Conservation (phyloP, 2,113 vertebrate genomes). For the Crotalus helleri region DNA sequence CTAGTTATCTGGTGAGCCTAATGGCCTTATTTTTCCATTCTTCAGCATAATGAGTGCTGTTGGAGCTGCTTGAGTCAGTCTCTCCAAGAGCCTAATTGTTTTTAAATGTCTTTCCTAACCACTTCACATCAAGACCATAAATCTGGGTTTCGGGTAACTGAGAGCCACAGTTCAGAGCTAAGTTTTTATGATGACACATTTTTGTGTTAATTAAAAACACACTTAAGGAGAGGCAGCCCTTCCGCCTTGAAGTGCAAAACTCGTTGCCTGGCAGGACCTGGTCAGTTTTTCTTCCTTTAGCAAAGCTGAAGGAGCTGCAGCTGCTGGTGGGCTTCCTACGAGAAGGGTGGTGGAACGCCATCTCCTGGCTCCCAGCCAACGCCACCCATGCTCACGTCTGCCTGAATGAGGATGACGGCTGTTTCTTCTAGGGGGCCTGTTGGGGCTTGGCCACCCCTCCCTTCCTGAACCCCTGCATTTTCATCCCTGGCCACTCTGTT, state of each 20-base stretch:
- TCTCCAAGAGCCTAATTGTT: conserved; percentile 63
- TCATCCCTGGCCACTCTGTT: background rate
- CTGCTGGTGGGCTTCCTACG: fast-evolving
- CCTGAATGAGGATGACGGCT: background rate
- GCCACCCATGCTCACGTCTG: fast-evolving
- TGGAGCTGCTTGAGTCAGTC: conserved; percentile 53
- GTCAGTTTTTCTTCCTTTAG: fast-evolving
- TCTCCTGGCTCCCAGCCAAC: fast-evolving
- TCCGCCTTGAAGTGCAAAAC: background rate
- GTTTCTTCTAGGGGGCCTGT: background rate
- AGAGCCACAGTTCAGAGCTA: conserved; percentile 48
- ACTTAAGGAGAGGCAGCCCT: conserved; percentile 42
- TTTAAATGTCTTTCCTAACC: conserved; percentile 69
- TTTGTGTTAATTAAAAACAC: conserved; percentile 67
- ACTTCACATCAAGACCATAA: conserved; percentile 55
- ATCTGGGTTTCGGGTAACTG: conserved; percentile 60
- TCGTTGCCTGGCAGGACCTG: fast-evolving
- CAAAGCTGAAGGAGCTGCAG: fast-evolving
- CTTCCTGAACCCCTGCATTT: background rate
- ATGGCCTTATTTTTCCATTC: conserved; percentile 55
- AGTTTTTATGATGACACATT: conserved; percentile 37
- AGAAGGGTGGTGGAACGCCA: fast-evolving
- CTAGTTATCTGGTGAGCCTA: conserved; percentile 58
- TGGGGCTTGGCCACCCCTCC: background rate
- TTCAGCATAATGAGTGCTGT: conserved; percentile 48